Evolutionary conservation across 1,140 invertebrate genomes (phyloP).

Genomic region (Tribolium castaneum): DNA sequence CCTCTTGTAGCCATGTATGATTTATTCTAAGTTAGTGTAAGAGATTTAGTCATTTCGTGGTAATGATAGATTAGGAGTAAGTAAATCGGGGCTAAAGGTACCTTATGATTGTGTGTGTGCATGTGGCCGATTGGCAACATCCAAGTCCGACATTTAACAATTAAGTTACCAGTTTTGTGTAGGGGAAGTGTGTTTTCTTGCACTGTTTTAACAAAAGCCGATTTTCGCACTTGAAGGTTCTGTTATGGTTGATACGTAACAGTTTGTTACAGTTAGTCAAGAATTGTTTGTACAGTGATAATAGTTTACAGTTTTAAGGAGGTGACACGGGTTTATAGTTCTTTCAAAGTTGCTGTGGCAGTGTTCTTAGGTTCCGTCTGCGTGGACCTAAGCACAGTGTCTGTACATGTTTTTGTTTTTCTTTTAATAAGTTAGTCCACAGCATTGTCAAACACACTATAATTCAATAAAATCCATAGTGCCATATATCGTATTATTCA

Average conservation of each 20-base stretch:
- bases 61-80: slow-evolving; percentile 2
- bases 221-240: slow-evolving; percentile 8
- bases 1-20: slow-evolving; percentile 12
- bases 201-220: neutral
- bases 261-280: slow-evolving; percentile 23
- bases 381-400: neutral
- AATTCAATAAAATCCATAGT: slow-evolving; percentile 65
- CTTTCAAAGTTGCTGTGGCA: slow-evolving; percentile 29
- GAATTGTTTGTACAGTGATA: slow-evolving; percentile 34
- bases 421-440: slow-evolving; percentile 56
- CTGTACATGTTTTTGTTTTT: neutral
- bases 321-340: slow-evolving; percentile 55
- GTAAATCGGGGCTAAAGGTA: slow-evolving; percentile 24
- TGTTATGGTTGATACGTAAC: slow-evolving; percentile 15
- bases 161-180: slow-evolving; percentile 17
- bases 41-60: slow-evolving; percentile 30
- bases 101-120: slow-evolving; percentile 24
- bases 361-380: neutral
- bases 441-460: slow-evolving; percentile 62
- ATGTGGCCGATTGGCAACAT: slow-evolving; percentile 1
- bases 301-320: slow-evolving; percentile 31
- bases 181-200: slow-evolving; percentile 1
- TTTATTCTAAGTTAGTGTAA: slow-evolving; percentile 21
- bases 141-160: slow-evolving; percentile 10
- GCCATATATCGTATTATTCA: slow-evolving; percentile 64